Conservation (phyloP, 2,113 vertebrate genomes). For the Trichomycterus rosablanca region DNA sequence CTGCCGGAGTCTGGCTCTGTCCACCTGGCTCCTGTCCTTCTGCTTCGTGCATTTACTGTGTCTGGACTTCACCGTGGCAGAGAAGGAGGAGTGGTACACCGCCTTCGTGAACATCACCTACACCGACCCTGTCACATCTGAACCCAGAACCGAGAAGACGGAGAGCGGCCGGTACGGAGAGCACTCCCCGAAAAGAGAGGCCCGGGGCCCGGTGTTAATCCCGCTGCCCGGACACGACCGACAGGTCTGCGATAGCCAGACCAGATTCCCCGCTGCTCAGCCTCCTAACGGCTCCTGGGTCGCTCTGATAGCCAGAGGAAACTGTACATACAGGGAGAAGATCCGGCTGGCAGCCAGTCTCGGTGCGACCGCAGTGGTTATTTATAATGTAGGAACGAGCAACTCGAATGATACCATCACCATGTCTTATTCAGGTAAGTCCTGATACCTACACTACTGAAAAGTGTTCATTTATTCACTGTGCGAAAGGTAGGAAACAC, state of each 20-base stretch:
- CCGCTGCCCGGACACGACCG: conserved; percentile 72
- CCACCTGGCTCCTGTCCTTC: conserved; percentile 94
- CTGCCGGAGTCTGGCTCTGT: conserved; percentile 93
- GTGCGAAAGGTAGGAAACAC: too few species aligned
- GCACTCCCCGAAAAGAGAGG: conserved; percentile 91
- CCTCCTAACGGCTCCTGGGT: conserved; percentile 75
- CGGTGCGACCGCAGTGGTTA: conserved; percentile 91
- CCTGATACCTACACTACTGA: not conserved
- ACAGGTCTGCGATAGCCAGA: conserved; percentile 80
- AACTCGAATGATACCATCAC: conserved; percentile 89
- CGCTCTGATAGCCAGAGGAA: conserved; percentile 86
- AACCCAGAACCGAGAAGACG: conserved; percentile 81
- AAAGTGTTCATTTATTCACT: too few species aligned
- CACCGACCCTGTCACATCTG: conserved; percentile 73
- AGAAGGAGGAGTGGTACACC: conserved; percentile 99
- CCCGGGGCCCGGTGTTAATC: conserved; percentile 78
- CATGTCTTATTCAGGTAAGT: conserved; percentile 91
- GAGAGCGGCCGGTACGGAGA: conserved; percentile 97
- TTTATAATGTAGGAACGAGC: conserved; percentile 84
- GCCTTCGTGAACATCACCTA: conserved; percentile 97
- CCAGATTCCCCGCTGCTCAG: conserved; percentile 70
- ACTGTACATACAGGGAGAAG: conserved; percentile 88
- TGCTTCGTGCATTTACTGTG: conserved; percentile 94
- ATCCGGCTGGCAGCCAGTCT: conserved; percentile 80
- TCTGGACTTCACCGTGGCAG: conserved; percentile 94